Percentiles rank a stretch among this genome's conserved stretches.
Conservation (phyloP, 2,113 vertebrate species). For the Nannospalax galili region DNA sequence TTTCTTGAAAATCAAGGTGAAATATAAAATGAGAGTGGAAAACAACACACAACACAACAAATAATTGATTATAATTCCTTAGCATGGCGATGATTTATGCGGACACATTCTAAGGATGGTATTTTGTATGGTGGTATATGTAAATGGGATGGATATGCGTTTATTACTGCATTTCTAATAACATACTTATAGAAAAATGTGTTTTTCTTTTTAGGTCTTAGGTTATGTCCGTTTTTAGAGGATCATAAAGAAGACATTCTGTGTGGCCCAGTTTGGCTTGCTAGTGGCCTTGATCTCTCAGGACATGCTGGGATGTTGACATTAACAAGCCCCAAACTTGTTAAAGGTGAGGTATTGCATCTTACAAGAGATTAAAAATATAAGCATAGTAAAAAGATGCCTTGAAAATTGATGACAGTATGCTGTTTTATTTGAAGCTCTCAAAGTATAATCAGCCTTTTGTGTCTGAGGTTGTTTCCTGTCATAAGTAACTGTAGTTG, state of each 20-base stretch:
- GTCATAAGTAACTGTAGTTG: not conserved
- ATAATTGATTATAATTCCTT: slow-evolving; percentile 56
- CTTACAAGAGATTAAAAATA: slow-evolving; percentile 54
- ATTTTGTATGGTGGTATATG: slow-evolving; percentile 50
- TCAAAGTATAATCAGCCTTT: not conserved
- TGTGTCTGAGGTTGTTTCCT: not conserved
- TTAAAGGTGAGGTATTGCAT: slow-evolving; percentile 91
- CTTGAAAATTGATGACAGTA: not conserved
- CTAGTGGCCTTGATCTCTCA: slow-evolving; percentile 97
- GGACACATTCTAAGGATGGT: slow-evolving; percentile 29
- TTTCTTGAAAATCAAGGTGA: slow-evolving; percentile 63
- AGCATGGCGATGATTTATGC: slow-evolving; percentile 40
- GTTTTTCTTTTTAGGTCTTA: slow-evolving; percentile 88
- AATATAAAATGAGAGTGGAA: slow-evolving; percentile 56
- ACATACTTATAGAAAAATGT: slow-evolving; percentile 27
- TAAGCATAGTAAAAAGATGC: not conserved
- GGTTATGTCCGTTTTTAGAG: slow-evolving; percentile 96
- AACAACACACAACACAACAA: not conserved
- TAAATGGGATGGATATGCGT: slow-evolving; percentile 51
- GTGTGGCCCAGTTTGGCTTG: slow-evolving; percentile 98
- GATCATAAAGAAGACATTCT: slow-evolving; percentile 99
- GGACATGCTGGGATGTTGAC: slow-evolving; percentile 99
- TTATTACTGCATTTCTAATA: slow-evolving; percentile 46
- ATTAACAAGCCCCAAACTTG: slow-evolving; percentile 97
- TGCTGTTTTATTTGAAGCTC: slow-evolving; percentile 22